Percentiles rank a stretch among this genome's conserved stretches.
phyloP scores from a whole-genome alignment of 2,797 vertebrate species.

The Artibeus lituratus region DNA sequence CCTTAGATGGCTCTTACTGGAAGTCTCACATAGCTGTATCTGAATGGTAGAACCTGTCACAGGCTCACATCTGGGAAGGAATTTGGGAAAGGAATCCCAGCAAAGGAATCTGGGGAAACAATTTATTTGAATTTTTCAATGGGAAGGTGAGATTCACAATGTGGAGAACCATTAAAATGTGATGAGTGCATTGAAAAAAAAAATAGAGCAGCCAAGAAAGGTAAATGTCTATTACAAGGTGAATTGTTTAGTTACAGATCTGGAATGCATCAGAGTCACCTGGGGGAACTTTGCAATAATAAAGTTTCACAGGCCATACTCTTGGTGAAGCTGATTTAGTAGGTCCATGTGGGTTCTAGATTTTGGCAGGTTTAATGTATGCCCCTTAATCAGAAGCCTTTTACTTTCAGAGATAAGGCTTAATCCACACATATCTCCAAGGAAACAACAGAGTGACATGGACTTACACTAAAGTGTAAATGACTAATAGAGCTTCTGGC shows the following conservation, averaged over 20 bases:
- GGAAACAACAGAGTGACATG: not conserved
- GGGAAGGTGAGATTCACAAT: not conserved
- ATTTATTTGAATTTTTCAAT: not conserved
- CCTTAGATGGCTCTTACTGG: not conserved
- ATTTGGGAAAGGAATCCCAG: not conserved
- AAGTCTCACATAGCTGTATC: not conserved
- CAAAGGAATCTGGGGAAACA: not conserved
- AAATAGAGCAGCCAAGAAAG: not conserved
- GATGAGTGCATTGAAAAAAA: not conserved
- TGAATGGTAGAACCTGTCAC: not conserved
- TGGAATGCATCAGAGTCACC: not conserved
- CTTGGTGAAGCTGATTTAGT: not conserved
- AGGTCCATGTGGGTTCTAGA: not conserved
- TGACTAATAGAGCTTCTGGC: not conserved
- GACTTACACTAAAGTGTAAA: not conserved
- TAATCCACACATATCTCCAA: not conserved
- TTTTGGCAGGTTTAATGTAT: not conserved
- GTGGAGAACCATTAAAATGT: slow-evolving; percentile 1
- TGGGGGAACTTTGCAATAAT: not conserved
- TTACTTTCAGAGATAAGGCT: not conserved
- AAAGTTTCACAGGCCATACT: not conserved
- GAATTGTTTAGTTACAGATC: not conserved
- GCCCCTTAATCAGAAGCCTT: not conserved
- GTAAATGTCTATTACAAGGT: not conserved
- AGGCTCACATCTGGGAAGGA: not conserved